Percentiles rank a stretch among this genome's conserved stretches.
Conservation (phyloP, 2,888 invertebrate genomes). For the Acleris laterana region DNA sequence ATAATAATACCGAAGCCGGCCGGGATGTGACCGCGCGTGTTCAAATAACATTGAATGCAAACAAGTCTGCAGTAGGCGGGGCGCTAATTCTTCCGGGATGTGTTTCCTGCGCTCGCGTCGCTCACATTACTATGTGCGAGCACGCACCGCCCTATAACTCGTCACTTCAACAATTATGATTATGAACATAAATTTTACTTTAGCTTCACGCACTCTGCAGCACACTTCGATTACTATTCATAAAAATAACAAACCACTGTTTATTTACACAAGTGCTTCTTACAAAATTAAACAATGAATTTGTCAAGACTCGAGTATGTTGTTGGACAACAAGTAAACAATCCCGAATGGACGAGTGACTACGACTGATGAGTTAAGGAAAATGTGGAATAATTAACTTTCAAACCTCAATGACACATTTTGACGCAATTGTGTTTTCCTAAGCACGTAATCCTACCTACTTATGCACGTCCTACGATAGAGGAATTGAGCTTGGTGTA, state of each 20-base stretch:
- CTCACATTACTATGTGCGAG: slow-evolving; percentile 64
- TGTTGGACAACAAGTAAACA: not conserved
- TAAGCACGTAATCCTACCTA: no score
- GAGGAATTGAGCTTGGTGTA: no score
- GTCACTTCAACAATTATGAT: not conserved
- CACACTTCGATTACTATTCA: not conserved
- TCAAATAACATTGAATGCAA: slow-evolving; percentile 56
- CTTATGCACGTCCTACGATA: no score
- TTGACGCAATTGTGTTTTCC: not conserved
- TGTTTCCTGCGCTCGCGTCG: slow-evolving; percentile 71
- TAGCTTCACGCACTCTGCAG: not conserved
- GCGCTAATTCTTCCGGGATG: slow-evolving; percentile 81
- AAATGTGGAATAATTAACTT: not conserved
- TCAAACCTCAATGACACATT: slow-evolving; percentile 1
- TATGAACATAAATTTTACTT: no score
- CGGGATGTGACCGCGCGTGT: slow-evolving; percentile 25
- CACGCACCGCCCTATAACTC: slow-evolving; percentile 50
- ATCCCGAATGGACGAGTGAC: not conserved
- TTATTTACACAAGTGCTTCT: slow-evolving; percentile 21
- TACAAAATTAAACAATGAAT: not conserved
- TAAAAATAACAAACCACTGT: not conserved
- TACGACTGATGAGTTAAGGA: not conserved
- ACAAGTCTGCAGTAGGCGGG: slow-evolving; percentile 61
- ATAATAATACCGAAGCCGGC: slow-evolving; percentile 4
- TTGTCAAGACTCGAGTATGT: not conserved